A percentile compares a stretch with the other conserved stretches of the same genome.
phyloP scores from a whole-genome alignment of 1,140 invertebrate species.

The Caenorhabditis brenneri region DNA sequence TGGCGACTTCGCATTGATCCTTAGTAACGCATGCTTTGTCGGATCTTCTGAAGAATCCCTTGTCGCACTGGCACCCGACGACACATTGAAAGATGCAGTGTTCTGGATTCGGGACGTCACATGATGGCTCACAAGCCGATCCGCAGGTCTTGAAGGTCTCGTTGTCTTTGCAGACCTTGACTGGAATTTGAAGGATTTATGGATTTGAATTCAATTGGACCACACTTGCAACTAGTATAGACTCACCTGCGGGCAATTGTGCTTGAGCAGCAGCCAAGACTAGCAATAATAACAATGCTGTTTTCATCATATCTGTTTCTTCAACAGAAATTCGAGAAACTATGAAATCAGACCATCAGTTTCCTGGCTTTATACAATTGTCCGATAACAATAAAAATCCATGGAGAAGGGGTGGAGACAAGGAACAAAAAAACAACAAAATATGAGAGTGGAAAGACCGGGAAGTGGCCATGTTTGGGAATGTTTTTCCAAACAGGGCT shows the following conservation, averaged over 20 bases:
- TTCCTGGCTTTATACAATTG: no score
- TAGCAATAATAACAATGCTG: neutral
- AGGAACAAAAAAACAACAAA: no score
- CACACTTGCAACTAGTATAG: neutral
- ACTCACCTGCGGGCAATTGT: neutral
- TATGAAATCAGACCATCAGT: neutral
- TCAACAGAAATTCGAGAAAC: neutral
- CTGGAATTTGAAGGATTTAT: neutral
- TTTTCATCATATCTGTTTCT: neutral
- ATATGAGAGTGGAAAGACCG: neutral
- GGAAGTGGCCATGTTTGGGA: neutral
- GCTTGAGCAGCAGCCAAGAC: neutral
- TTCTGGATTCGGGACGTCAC: neutral
- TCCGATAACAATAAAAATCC: neutral
- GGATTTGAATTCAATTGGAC: no score
- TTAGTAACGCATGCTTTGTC: neutral
- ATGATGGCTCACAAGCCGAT: conserved; percentile 45
- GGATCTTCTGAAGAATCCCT: conserved; percentile 24
- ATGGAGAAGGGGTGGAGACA: neutral
- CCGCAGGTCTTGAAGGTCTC: conserved; percentile 25
- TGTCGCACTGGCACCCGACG: conserved; percentile 31
- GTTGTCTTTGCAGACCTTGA: conserved; percentile 1
- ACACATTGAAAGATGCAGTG: conserved; percentile 40
- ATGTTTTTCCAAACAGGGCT: neutral
- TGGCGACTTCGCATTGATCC: neutral